Base-by-base conservation (phyloP, 2,888 invertebrate genomes). In the Neoaliturus tenellus region DNA sequence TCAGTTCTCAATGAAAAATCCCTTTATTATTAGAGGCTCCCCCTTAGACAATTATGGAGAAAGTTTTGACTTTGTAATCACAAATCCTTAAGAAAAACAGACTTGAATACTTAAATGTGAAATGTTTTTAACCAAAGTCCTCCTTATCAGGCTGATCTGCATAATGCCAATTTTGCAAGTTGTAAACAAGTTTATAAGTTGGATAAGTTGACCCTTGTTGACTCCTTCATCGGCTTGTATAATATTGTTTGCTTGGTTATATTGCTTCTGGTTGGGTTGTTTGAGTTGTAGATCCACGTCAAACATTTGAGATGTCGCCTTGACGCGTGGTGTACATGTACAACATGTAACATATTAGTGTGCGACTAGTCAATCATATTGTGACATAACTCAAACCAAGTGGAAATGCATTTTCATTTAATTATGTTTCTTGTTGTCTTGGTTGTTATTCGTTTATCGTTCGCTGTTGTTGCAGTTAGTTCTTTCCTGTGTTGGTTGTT, bases 121-220 rank as follows among this genome's bases (percentile, higher is more conserved):
- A 62, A 28, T 62, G 14, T 62, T 23, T 62, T 28, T 12, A 28
- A 62, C 62, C 28, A 0, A 28, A 28, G 62, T 28, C 31, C 2
- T 14, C 28, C 17, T 62, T 62, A 62, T 62, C 31, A 62, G 20
- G 5, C 62, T 3, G 6, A 62, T 62, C 31, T 62, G 17, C 62
- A 62, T 62, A 62, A 62, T 62, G 62, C 62, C 25, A 62, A 62
- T 31, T 31, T n/a, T 62, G 14, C 31, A 62, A 62, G 62, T 62
- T 14, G 62, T 28, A 62, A 62, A 62, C 62, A 62, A 62, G 62
- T 62, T 31, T 3, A 17, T 31, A 31, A 62, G 28, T 31, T 23
- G 3, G 23, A 2, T 5, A 55, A 48, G 55, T 23, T 55, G 55
- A 55, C 55, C 55, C 48, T 23, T 20, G 55, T 62, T 62, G 28